A percentile compares a stretch with the other conserved stretches of the same genome.
These are phyloP conservation scores for Galago senegalensis DNA, from an alignment of 2,797 vertebrate species.

Conservation along the genomic window DNA sequence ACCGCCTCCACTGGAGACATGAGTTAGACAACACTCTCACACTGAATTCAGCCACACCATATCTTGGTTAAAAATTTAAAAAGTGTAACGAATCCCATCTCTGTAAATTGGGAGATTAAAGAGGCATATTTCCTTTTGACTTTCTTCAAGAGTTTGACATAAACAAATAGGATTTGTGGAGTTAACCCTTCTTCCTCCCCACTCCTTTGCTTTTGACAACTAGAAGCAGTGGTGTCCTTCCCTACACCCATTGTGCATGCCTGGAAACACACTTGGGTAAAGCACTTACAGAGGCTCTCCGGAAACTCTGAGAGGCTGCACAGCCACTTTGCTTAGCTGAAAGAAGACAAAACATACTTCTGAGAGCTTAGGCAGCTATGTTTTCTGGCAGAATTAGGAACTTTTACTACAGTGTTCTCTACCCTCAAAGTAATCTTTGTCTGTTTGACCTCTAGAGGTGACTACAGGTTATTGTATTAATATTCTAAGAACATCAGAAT, in stretches of 20 bases:
- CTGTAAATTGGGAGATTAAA: not conserved
- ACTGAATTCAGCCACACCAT: not conserved
- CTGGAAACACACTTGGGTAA: not conserved
- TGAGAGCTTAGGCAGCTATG: not conserved
- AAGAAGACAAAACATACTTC: not conserved
- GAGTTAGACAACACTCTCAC: not conserved
- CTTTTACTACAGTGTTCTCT: not conserved
- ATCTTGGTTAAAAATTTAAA: not conserved
- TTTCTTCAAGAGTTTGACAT: not conserved
- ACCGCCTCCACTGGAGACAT: not conserved
- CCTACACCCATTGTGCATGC: not conserved
- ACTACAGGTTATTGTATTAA: not conserved
- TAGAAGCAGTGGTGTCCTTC: not conserved
- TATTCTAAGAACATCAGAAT: constrained; percentile 18
- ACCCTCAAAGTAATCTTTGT: not conserved
- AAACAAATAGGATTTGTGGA: not conserved
- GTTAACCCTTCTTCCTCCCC: not conserved
- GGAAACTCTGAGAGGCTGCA: not conserved
- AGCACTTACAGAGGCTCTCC: not conserved
- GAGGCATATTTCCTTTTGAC: not conserved
- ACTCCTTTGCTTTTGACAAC: not conserved
- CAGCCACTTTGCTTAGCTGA: not conserved
- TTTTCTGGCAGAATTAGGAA: not conserved
- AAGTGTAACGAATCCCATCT: not conserved
- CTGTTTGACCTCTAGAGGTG: not conserved